Evolutionary conservation across 2,797 vertebrate genomes (phyloP).

Genomic region (Malacoctenus gilli): DNA sequence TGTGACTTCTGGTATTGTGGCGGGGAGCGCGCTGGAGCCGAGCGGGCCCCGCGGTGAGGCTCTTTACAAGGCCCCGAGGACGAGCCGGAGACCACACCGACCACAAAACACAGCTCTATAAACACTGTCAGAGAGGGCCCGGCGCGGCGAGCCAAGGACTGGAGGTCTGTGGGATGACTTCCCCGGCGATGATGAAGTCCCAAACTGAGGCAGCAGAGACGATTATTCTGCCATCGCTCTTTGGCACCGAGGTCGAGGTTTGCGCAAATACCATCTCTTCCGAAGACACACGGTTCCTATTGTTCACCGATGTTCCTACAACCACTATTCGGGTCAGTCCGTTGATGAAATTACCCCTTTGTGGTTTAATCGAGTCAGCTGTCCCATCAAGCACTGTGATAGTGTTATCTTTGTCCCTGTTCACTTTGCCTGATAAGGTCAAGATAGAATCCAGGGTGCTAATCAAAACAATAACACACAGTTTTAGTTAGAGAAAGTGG

Average conservation of each 20-base stretch:
- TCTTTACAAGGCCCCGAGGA: slow-evolving; percentile 69
- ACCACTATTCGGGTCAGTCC: too few species aligned
- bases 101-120: slow-evolving; percentile 66
- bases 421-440: too few species aligned
- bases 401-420: too few species aligned
- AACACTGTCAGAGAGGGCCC: slow-evolving; percentile 47
- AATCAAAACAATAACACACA: too few species aligned
- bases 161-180: slow-evolving; percentile 40
- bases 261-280: neutral
- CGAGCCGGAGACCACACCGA: slow-evolving; percentile 54
- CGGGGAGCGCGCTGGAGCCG: slow-evolving; percentile 32
- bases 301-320: too few species aligned
- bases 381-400: too few species aligned
- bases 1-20: slow-evolving; percentile 63
- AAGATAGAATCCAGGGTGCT: too few species aligned
- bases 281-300: neutral
- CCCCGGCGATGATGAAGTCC: slow-evolving; percentile 1
- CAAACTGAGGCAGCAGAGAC: neutral
- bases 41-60: slow-evolving; percentile 52
- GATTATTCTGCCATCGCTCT: neutral
- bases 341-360: too few species aligned
- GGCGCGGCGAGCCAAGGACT: slow-evolving; percentile 14
- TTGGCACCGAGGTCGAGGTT: neutral
- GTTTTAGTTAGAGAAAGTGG: too few species aligned
- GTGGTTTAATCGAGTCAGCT: too few species aligned